A percentile compares a stretch with the other conserved stretches of the same genome.
Conservation (phyloP, 2,797 vertebrate species). For the Diceros bicornis region DNA sequence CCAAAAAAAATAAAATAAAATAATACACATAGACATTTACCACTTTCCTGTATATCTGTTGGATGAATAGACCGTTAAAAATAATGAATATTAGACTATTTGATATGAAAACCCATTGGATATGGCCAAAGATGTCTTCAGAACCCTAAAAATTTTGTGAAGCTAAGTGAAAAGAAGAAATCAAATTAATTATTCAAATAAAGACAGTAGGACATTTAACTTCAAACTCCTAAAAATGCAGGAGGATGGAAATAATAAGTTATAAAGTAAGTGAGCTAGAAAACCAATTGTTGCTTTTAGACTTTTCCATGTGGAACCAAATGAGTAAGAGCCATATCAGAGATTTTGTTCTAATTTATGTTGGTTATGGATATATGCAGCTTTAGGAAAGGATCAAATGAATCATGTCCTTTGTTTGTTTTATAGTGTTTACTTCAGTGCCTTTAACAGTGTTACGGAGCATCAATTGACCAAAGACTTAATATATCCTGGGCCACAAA, state of each 20-base stretch:
- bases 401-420: slow-evolving; percentile 6
- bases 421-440: background rate
- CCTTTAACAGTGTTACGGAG: slow-evolving; percentile 31
- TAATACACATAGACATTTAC: background rate
- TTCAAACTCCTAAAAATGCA: background rate
- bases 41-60: background rate
- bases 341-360: background rate
- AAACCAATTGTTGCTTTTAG: background rate
- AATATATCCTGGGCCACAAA: slow-evolving; percentile 53
- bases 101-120: background rate
- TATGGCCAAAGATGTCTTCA: background rate
- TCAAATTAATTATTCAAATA: background rate
- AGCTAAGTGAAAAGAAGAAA: slow-evolving; percentile 11
- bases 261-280: background rate
- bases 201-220: background rate
- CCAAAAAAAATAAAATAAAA: background rate
- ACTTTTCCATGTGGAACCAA: background rate
- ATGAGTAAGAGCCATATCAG: background rate
- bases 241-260: background rate
- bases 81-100: background rate
- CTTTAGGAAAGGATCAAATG: background rate
- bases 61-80: background rate
- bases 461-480: slow-evolving; percentile 68
- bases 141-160: background rate
- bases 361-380: background rate